Percentiles rank a stretch among this genome's conserved stretches.
Evolutionary conservation across 2,888 invertebrate genomes (phyloP).

Genomic region (Scrobipalpa atriplicella): DNA sequence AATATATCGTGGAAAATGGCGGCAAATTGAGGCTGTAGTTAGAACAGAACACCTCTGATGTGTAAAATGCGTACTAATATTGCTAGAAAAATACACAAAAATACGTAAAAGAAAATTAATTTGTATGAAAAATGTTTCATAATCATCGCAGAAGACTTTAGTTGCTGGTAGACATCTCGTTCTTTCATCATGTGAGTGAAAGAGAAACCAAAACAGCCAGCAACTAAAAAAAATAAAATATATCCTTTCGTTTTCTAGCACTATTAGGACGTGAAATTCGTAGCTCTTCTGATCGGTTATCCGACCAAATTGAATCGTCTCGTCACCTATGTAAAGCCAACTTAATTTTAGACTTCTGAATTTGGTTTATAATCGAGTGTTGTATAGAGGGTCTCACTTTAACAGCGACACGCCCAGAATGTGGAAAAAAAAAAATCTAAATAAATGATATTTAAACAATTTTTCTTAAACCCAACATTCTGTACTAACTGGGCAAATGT

Average conservation of each 20-base stretch:
- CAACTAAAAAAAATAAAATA: not conserved
- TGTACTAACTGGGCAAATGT: not conserved
- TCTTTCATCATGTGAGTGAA: not conserved
- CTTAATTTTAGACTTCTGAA: slow-evolving; percentile 22
- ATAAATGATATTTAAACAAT: not conserved
- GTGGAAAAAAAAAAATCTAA: not conserved
- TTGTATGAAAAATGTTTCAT: not conserved
- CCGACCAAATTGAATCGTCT: slow-evolving; percentile 29
- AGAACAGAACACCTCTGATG: slow-evolving; percentile 9
- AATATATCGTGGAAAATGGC: slow-evolving; percentile 46
- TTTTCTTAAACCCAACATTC: not conserved
- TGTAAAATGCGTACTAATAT: slow-evolving; percentile 16
- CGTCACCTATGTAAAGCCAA: slow-evolving; percentile 26
- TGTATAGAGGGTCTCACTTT: not conserved
- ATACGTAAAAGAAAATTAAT: not conserved
- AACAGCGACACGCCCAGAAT: not conserved
- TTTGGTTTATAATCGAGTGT: slow-evolving; percentile 32
- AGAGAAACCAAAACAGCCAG: not conserved
- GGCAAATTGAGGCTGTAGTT: slow-evolving; percentile 33
- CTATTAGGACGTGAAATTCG: not conserved
- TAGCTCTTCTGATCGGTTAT: slow-evolving; percentile 30
- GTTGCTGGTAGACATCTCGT: no score
- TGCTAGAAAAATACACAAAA: not conserved
- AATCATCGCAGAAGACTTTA: no score
- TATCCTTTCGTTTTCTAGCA: not conserved